Percentiles rank a stretch among this genome's conserved stretches.
Conservation (phyloP, 92 coral and sea anemone species). For the Metridium senile region DNA sequence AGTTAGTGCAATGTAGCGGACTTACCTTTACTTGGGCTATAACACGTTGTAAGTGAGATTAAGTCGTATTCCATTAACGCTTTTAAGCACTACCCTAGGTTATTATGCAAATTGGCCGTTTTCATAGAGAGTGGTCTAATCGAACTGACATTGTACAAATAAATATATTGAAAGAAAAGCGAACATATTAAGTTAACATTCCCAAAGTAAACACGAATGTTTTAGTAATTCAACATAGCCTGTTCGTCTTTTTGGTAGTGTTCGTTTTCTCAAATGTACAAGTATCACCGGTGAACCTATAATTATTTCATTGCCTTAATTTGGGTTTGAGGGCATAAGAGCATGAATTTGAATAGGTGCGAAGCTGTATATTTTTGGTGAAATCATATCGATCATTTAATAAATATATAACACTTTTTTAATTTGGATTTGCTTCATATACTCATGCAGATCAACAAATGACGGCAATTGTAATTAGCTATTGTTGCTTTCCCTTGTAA, state of each 20-base stretch:
- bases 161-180: constrained; percentile 14
- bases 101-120: constrained; percentile 15
- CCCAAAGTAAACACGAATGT: constrained; percentile 8
- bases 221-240: neutral
- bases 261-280: too few species aligned
- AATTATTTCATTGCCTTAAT: neutral
- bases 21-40: constrained; percentile 1
- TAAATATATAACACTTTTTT: constrained; percentile 3
- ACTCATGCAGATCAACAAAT: neutral
- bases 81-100: constrained; percentile 1
- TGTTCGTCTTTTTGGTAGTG: neutral
- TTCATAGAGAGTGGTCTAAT: constrained; percentile 24
- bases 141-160: constrained; percentile 4
- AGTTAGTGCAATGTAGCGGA: neutral
- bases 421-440: neutral
- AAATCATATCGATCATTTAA: constrained; percentile 17
- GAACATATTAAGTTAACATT: constrained; percentile 16
- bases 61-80: neutral
- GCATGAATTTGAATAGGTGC: neutral
- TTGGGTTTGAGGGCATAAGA: neutral
- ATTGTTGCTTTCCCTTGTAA: too few species aligned
- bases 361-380: neutral
- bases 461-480: constrained; percentile 1
- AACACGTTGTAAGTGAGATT: neutral
- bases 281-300: neutral